Percentiles rank a stretch among this genome's conserved stretches.
phyloP scores from a whole-genome alignment of 30 jellyfish, hydroid and myxozoan species.

The Mastigias papua region DNA sequence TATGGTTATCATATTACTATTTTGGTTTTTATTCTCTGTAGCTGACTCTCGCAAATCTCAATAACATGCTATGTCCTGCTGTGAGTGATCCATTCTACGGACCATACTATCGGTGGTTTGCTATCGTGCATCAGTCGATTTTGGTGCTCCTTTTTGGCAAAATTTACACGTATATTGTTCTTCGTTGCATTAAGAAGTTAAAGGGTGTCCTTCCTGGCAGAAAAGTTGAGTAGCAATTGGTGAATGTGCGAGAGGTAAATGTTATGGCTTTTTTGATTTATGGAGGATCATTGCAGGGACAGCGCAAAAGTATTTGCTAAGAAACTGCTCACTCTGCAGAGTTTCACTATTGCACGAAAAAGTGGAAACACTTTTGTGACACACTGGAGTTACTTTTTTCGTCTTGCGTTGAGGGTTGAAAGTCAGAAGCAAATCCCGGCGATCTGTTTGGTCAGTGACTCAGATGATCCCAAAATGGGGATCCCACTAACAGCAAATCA shows the following conservation, averaged over 20 bases:
- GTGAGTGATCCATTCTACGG: slow-evolving; percentile 96
- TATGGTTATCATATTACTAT: neutral
- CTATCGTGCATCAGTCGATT: slow-evolving; percentile 91
- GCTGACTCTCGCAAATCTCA: slow-evolving; percentile 92
- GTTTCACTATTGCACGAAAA: no score
- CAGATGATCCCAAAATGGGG: no score
- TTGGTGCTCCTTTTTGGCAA: slow-evolving; percentile 89
- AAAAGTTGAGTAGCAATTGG: neutral
- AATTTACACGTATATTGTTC: slow-evolving; percentile 78
- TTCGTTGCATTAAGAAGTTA: slow-evolving; percentile 18
- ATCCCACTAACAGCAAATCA: no score
- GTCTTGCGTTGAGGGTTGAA: no score
- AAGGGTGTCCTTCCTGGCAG: neutral
- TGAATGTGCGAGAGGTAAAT: neutral
- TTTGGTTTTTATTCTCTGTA: slow-evolving; percentile 1
- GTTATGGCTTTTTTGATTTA: neutral
- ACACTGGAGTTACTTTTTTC: no score
- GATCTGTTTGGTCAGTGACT: no score
- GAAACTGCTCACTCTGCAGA: no score
- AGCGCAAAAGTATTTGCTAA: no score
- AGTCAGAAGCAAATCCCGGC: no score
- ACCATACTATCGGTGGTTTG: slow-evolving; percentile 96
- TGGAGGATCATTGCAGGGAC: no score
- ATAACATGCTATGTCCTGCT: slow-evolving; percentile 98
- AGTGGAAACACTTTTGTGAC: no score